These are phyloP conservation scores for Podarcis cretensis DNA, from an alignment of 2,113 vertebrate species.

Conservation along the genomic window DNA sequence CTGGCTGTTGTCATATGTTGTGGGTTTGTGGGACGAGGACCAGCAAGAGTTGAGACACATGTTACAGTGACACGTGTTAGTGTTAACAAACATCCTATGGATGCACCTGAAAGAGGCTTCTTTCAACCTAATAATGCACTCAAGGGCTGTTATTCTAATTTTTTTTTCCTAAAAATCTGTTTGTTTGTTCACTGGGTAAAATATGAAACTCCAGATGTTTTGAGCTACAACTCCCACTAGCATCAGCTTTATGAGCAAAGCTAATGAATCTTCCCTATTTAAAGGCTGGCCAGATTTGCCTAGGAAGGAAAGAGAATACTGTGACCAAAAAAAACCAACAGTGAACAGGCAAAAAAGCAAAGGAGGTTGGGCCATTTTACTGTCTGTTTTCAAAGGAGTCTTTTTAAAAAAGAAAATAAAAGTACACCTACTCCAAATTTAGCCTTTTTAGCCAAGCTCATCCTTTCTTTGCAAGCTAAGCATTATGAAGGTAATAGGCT, in stretches of 20 bases:
- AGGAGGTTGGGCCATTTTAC: slow-evolving; percentile 12
- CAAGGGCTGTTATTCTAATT: no score
- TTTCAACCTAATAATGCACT: no score
- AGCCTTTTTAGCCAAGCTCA: not conserved
- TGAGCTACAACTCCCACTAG: no score
- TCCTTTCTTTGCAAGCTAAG: not conserved
- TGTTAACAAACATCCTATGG: not conserved
- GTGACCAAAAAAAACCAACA: not conserved
- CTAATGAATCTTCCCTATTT: not conserved
- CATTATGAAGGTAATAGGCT: no score
- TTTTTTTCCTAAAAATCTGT: no score
- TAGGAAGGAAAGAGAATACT: not conserved
- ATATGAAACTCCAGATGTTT: not conserved
- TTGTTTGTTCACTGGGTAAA: not conserved
- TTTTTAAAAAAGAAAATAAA: not conserved
- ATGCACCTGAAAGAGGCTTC: not conserved
- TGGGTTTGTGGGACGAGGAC: no score
- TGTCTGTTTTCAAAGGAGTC: slow-evolving; percentile 17
- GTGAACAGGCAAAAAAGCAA: not conserved
- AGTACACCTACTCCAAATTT: slow-evolving; percentile 29
- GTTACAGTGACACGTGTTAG: no score
- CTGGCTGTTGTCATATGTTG: no score
- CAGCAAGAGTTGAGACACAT: no score
- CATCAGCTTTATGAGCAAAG: not conserved
- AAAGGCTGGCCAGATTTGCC: not conserved